Conservation (phyloP, 64 coral and sea anemone genomes). For the Stichodactyla mertensii region DNA sequence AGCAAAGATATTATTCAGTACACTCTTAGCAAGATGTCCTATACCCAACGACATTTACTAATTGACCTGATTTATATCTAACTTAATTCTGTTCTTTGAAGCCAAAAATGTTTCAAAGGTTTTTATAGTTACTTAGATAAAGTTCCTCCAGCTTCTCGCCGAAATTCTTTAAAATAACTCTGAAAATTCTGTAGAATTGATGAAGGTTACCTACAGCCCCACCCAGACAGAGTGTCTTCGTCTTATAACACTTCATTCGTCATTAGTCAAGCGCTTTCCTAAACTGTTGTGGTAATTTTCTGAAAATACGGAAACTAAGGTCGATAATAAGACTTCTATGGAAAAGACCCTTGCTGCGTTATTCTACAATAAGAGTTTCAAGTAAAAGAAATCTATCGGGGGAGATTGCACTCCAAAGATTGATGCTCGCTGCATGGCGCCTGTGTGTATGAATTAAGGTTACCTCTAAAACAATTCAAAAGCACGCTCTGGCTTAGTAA, state of each 20-base stretch:
- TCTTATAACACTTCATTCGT: conserved; percentile 4
- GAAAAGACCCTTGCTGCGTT: neutral
- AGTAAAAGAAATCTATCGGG: neutral
- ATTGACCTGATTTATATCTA: neutral
- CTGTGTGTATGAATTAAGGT: neutral
- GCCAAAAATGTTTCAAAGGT: neutral
- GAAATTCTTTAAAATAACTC: neutral
- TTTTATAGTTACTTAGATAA: neutral
- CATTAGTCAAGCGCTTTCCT: neutral
- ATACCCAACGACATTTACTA: neutral
- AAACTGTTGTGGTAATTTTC: conserved; percentile 5
- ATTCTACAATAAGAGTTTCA: neutral
- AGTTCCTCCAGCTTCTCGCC: neutral
- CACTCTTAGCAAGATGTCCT: neutral
- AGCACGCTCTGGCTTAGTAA: neutral
- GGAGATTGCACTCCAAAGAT: neutral
- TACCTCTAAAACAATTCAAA: conserved; percentile 1
- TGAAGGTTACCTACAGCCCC: neutral
- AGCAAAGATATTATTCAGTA: neutral
- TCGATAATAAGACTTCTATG: conserved; percentile 4
- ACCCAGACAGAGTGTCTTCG: conserved; percentile 11
- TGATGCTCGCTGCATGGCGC: conserved; percentile 3
- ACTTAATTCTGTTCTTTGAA: neutral
- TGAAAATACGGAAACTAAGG: conserved; percentile 6
- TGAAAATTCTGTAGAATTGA: neutral